Conservation (phyloP, 2,888 invertebrate genomes). For the Pristionchus exspectatus region DNA sequence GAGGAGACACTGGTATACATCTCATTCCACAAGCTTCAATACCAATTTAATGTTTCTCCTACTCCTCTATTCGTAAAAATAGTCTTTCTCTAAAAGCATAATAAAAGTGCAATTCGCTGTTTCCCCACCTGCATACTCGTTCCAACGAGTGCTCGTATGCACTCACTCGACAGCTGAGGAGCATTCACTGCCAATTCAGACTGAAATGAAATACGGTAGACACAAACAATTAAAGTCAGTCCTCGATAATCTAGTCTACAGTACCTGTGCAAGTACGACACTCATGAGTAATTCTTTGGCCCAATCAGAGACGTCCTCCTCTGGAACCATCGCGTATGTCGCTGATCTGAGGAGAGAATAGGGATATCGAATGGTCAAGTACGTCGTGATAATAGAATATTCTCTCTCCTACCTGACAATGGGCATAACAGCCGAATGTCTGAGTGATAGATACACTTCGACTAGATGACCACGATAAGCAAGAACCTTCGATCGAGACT, state of each 20-base stretch:
- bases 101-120: background rate
- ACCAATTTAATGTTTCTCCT: background rate
- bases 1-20: background rate
- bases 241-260: background rate
- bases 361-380: too few relatives aligned
- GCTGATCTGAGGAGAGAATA: slow-evolving; percentile 28
- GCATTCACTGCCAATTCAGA: slow-evolving; percentile 76
- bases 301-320: slow-evolving; percentile 74
- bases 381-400: background rate
- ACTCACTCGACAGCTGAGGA: slow-evolving; percentile 70
- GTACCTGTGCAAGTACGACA: slow-evolving; percentile 71
- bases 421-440: slow-evolving; percentile 39
- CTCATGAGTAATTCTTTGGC: slow-evolving; percentile 78
- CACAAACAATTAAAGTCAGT: background rate
- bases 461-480: slow-evolving; percentile 70
- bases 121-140: slow-evolving; percentile 52
- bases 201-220: slow-evolving; percentile 57
- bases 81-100: background rate
- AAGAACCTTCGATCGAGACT: slow-evolving; percentile 69
- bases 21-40: background rate
- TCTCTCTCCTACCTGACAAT: slow-evolving; percentile 28
- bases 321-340: slow-evolving; percentile 37
- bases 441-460: slow-evolving; percentile 69
- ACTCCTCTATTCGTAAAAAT: background rate
- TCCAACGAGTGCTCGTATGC: slow-evolving; percentile 51